Evolutionary conservation across 2,888 invertebrate species (phyloP), one percentile per base, ranked within the genome.

Genomic region (Hirtodrosophila histrioides): DNA sequence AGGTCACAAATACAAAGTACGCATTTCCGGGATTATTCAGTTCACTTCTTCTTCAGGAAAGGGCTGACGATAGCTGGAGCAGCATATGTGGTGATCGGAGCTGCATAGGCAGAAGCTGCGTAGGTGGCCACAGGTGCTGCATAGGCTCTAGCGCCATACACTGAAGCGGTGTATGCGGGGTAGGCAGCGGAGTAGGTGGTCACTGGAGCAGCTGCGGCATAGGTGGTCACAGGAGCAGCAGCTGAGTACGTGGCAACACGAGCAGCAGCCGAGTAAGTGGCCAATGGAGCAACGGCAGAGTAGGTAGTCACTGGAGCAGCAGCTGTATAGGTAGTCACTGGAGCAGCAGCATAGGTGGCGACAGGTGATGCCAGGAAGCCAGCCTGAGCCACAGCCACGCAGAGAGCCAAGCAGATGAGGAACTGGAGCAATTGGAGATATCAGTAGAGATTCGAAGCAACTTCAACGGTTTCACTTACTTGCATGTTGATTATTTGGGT

Each of bases 401-500:
- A 75, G 56, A 75, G 75, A 69, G 78, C 53, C 45, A 75, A 75
- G 60, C 64, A 78, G 39, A 75, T 77, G 37, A 73, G 61, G 61
- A 67, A 72, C 73, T 73, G 43, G 1, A n/a, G 1, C 11, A 36
- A 23, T 11, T 5, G 7, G 10, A 8, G 23, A n/a, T 23, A 29
- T 36, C 3, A 12, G 1, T 1, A 2, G 10, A 7, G 36, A 11
- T 29, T 35, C 11, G 12, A 8, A 60, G 23, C n/a, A 53, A 24
- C 4, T 53, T 4, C 5, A 9, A 46, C 12, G 35, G 6, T 9
- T 36, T 6, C n/a, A 74, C 77, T 74, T 55, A 74, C 73, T 62
- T 74, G 51, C 73, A 74, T 74, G 50, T 73, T 75, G 75, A 29
- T 66, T 44, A 2, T 50, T 31, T 56, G 55, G 51, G 27, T 60